Base-by-base conservation (phyloP, 2,888 invertebrate species). In the Eupithecia pulchellata region DNA sequence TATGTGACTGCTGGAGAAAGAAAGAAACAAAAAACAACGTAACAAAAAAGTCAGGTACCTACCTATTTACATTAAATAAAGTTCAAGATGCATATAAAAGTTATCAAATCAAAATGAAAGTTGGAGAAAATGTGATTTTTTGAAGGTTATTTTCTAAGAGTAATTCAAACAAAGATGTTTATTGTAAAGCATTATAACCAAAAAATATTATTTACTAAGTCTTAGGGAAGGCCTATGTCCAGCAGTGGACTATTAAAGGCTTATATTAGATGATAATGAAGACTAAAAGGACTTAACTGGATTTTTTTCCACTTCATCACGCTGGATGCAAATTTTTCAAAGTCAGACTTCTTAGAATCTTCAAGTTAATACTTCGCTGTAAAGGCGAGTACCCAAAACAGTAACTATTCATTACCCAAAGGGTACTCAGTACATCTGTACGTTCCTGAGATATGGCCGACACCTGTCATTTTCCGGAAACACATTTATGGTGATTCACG, bases 401-500 rank as follows among this genome's bases (percentile, higher is more conserved):
- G 61, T 66, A 69, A 52, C 64, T 64, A 67, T 69, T 69, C 64
- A 73, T 65, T 64, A 61, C 61, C 20, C 20, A 25, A 34, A 20
- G 61, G 20, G 32, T 34, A 69, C 67, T 57, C 36, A 39, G 64
- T 60, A 66, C 47, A 64, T 66, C 62, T 66, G 66, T 64, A 57
- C 11, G 69, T n/a, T 57, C 57, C 47, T 68, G 71, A 75, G 61
- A 65, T 61, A 73, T 74, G 57, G 66, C 75, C 65, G 69, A 72
- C 75, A 75, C 68, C 72, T 75, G 73, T 71, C 77, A 72, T 67
- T 61, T 66, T 64, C 9, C 42, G 20, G 64, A 67, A 67, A 67
- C 61, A 60, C 66, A 57, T 69, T 58, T 64, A 67, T 64, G 66
- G 69, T 58, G 47, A 39, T 66, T 36, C 64, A 34, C n/a, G 66